phyloP scores from a whole-genome alignment of 2,888 invertebrate species.

The Corbicula japonica region DNA sequence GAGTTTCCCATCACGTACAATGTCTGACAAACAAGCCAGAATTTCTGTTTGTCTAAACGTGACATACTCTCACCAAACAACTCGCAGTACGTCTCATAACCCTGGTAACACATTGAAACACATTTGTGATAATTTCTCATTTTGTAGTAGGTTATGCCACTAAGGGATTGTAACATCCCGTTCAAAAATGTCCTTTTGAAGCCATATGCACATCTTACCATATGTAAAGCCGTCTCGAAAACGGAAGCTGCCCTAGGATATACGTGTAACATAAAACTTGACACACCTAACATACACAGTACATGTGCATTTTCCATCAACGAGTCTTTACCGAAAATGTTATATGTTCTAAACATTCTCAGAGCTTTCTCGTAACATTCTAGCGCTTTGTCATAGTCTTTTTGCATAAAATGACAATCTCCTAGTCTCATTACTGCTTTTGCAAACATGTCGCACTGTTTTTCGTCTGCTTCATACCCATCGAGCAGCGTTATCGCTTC shows the following conservation, averaged over 20 bases:
- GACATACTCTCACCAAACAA: slow-evolving; percentile 82
- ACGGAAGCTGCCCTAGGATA: slow-evolving; percentile 84
- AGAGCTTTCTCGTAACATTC: slow-evolving; percentile 84
- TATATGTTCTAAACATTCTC: slow-evolving; percentile 78
- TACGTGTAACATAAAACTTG: slow-evolving; percentile 84
- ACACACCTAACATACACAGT: slow-evolving; percentile 84
- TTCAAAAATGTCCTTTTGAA: slow-evolving; percentile 79
- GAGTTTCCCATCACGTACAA: slow-evolving; percentile 85
- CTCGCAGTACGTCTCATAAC: slow-evolving; percentile 83
- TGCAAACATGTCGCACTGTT: slow-evolving; percentile 78
- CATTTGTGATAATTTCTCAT: slow-evolving; percentile 85
- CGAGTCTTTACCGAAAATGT: slow-evolving; percentile 78
- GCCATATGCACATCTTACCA: slow-evolving; percentile 83
- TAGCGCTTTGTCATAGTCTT: slow-evolving; percentile 82
- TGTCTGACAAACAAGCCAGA: slow-evolving; percentile 85
- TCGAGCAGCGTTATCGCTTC: slow-evolving; percentile 82
- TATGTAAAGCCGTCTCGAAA: slow-evolving; percentile 83
- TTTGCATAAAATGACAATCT: slow-evolving; percentile 84
- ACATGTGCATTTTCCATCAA: slow-evolving; percentile 84
- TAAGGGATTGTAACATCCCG: slow-evolving; percentile 82
- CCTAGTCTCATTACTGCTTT: slow-evolving; percentile 83
- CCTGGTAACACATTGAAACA: slow-evolving; percentile 84
- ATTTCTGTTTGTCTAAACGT: slow-evolving; percentile 80
- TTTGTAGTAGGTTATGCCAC: slow-evolving; percentile 84
- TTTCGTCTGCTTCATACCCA: slow-evolving; percentile 71